Evolutionary conservation across 2,113 vertebrate genomes (phyloP), one percentile per base, ranked within the genome.

Genomic region (Polypterus senegalus): DNA sequence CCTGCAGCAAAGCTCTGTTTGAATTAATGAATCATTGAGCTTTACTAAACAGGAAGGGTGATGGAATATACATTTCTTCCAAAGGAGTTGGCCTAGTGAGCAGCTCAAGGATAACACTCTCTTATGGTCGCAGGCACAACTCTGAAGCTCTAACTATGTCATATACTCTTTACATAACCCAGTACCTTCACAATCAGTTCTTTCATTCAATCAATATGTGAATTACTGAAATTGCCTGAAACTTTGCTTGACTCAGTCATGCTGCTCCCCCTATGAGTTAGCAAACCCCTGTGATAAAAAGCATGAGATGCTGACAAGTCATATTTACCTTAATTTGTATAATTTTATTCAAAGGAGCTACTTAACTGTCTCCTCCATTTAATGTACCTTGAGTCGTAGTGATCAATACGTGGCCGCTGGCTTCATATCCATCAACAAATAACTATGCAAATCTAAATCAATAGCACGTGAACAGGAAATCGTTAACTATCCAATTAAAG

Each of bases 371-470:
- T 8, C 10, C 67, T 71, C 65, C 59, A 62, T 67, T 66, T 63
- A 66, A 10, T 62, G 60, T 61, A 68, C 51, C 54, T 65, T 63
- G 45, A 66, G 62, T 60, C 55, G 62, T 62, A 63, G 46, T 71
- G 66, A 84, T 83, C 74, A 66, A 84, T 71, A 77, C 46, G 69
- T 52, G 67, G 69, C 76, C 76, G 73, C 74, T 10, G 65, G 71
- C 76, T 76, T 74, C 69, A 67, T 74, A 85, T 83, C 76, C 76
- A 76, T 83, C 80, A 83, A 83, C 79, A 85, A 79, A 84, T 79
- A 78, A 81, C 67, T 78, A 80, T 80, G 81, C 79, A 85, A 87
- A 88, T 81, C 79, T 76, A 86, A 86, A 82, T 85, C 83, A 80
- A 84, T 80, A 71, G 67, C 61, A 72, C 66, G 68, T 76, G 72